These are phyloP conservation scores for Tetramorium bicarinatum DNA, from an alignment of 2,888 invertebrate genomes.

Conservation along the genomic window DNA sequence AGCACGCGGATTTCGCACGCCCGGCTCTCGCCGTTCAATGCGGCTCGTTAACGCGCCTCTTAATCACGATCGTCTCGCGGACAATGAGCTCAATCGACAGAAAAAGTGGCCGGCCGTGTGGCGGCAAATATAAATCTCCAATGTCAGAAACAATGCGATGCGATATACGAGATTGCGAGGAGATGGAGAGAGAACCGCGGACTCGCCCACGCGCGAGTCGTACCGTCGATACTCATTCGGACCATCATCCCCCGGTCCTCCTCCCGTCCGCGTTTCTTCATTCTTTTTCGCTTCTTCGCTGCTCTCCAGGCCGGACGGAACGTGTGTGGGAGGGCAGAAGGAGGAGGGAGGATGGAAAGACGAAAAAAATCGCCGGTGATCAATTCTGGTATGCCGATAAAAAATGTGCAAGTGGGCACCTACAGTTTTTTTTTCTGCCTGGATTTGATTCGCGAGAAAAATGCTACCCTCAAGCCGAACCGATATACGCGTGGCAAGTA, in stretches of 20 bases:
- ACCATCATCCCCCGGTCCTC: conserved; percentile 34
- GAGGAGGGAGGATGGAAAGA: conserved; percentile 10
- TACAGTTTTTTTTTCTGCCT: conserved; percentile 32
- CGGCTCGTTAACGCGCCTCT: conserved; percentile 81
- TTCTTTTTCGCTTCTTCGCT: conserved; percentile 28
- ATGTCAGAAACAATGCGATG: conserved; percentile 81
- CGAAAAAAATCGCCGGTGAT: conserved; percentile 70
- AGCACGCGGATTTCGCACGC: conserved; percentile 64
- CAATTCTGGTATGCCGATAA: conserved; percentile 69
- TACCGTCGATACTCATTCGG: conserved; percentile 72
- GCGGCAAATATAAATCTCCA: conserved; percentile 79
- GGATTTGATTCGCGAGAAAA: conserved; percentile 65
- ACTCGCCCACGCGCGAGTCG: conserved; percentile 77
- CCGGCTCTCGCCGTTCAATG: conserved; percentile 75
- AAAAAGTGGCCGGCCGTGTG: conserved; percentile 78
- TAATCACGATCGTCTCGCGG: conserved; percentile 80
- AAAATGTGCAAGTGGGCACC: conserved; percentile 57
- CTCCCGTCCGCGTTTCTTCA: conserved; percentile 21
- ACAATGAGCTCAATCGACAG: conserved; percentile 80
- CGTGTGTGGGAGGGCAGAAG: too few species aligned
- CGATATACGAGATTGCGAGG: conserved; percentile 73
- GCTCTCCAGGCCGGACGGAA: not conserved
- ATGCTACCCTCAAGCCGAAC: conserved; percentile 57
- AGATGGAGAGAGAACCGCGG: conserved; percentile 68
- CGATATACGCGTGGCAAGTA: conserved; percentile 55